Evolutionary conservation across 2,797 vertebrate species (phyloP), one percentile per base, ranked within the genome.

Genomic region (Propithecus perrieri): DNA sequence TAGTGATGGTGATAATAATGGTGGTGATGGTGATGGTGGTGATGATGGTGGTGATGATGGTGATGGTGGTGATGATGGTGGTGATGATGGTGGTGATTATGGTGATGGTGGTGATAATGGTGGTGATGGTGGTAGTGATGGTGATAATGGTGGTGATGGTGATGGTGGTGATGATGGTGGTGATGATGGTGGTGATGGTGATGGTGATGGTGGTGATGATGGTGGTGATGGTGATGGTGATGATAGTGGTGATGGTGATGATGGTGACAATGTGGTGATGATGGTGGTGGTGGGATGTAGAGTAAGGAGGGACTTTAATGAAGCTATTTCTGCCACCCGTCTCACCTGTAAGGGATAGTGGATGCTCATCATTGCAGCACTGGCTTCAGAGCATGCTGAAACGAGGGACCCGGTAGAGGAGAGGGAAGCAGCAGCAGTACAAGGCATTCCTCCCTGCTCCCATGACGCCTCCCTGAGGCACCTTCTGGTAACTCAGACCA

Each of bases 151-250:
- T 61, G 50, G 0, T 30, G 59, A 5, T 30, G 28, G 0, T 30
- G 59, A 1, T 59, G 57, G 0, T 59, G 10, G 0, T 59, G 57
- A 1, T 28, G 59, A 0, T 30, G 59, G 5, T 59, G 57, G 0
- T 30, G 26, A 4, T 59, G 10, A 0, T 28, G 26, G 4, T 28
- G 59, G 12, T 61, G 59, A 13, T 61, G 26, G 0, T 59, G 24
- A 0, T 59, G 57, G 0, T 59, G 57, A 1, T 28, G 59, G 0
- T 30, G 26, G 0, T 61, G 26, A 0, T 61, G 57, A 1, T 28
- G 57, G 0, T 28, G 59, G 1, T 61, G 28, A 0, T 30, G 12
- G 3, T 61, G 59, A 14, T 61, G 12, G 4, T 5, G 12, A 22
- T 20, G 6, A 1, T 57, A 22, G 1, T 61, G 59, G 12, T 61